Base-by-base conservation (phyloP, 2,797 vertebrate species). In the Cuculus canorus region DNA sequence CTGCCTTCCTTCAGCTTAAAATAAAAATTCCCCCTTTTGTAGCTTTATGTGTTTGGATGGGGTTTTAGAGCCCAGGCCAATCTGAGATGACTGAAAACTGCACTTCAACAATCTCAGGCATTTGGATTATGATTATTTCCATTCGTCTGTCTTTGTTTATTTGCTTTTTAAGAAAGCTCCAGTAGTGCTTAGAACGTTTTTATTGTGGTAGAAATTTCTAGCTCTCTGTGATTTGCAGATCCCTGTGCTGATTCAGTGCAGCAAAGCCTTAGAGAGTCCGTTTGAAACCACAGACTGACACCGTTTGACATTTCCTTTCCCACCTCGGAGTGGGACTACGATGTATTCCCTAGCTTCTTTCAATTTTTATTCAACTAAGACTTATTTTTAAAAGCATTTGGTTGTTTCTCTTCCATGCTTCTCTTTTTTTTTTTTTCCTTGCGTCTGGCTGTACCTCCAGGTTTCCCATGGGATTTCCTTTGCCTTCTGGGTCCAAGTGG, bases 91-190 rank as follows among this genome's bases (percentile, higher is more conserved):
- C 15, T 35, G 69, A 57, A 86, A 85, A 47, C 59, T 50, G n/a
- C 30, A 2, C 28, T 93, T 43, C 73, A 91, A 66, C 54, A 16
- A 83, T 96, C 59, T 45, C 73, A 92, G 53, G 71, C 54, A 80
- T 93, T 84, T 0, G 1, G 43, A 41, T 79, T 82, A 21, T 82
- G 73, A 95, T 88, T 54, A 83, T 89, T 96, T 78, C 94, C 91
- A 83, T 96, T 68, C 91, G 79, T 16, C 69, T 71, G 25, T 32
- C 30, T 91, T 27, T 82, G 52, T 92, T 92, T 91, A 14, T 93
- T 83, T 95, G 79, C 48, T 65, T 94, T 93, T 90, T 69, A 86
- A 41, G 85, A 88, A 93, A 92, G 59, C 81, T 92, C 75, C 65
- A 65, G 72, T 50, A 83, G 60, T 80, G 69, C 37, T 78, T 63